Evolutionary conservation across 1,140 invertebrate species (phyloP).

Genomic region (Palaemon carinicauda): DNA sequence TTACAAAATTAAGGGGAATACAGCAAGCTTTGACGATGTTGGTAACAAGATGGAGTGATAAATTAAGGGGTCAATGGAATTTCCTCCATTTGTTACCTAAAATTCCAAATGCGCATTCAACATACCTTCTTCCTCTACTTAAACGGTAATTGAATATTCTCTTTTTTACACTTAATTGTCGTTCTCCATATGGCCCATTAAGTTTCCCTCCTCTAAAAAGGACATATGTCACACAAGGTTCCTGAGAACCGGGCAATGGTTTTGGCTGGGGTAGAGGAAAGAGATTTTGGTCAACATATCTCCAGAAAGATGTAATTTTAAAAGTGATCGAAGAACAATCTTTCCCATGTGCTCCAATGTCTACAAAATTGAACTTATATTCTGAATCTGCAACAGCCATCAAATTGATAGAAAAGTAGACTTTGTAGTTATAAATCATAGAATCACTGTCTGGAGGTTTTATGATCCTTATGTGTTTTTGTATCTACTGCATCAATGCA

Average conservation of each 20-base stretch:
- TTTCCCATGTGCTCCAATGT: constrained; percentile 64
- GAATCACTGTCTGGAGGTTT: background rate
- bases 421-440: constrained; percentile 66
- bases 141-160: background rate
- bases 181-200: background rate
- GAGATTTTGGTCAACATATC: background rate
- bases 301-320: background rate
- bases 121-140: background rate
- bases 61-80: background rate
- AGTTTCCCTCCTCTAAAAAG: background rate
- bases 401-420: constrained; percentile 64
- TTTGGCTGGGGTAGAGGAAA: background rate
- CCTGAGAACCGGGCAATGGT: background rate
- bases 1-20: background rate
- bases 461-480: background rate
- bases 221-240: background rate
- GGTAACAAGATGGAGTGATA: background rate
- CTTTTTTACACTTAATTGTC: background rate
- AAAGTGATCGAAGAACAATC: constrained; percentile 64
- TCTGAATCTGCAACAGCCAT: constrained; percentile 63
- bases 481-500: background rate
- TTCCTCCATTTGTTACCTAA: background rate
- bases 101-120: background rate
- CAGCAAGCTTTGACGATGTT: background rate
- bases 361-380: constrained; percentile 63